Evolutionary conservation across 2,113 vertebrate genomes (phyloP), one percentile per base, ranked within the genome.

Genomic region (Tragulus kanchil): DNA sequence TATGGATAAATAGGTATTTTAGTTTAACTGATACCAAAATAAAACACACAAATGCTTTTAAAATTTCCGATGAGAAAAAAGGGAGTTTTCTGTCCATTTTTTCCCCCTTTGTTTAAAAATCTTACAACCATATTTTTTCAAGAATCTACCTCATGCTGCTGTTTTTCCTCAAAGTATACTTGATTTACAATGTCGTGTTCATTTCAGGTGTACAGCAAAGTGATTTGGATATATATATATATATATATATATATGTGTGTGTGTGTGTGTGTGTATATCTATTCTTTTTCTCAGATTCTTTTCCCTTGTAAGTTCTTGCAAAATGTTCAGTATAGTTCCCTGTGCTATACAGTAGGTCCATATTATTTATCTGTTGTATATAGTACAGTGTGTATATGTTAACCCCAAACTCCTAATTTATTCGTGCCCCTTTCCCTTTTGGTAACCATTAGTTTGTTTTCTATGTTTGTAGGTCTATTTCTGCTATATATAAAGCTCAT

Each of bases 1-100:
- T 64, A 36, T 79, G 23, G 26, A 42, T 58, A 93, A 87, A 75
- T 45, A 19, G 28, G 26, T 52, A 58, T 84, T 92, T 84, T 71
- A 58, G 31, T 85, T 96, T 95, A 69, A 69, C 65, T 79, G 52
- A 56, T 75, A 88, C 64, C 64, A 67, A 90, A 59, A 36, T 65
- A 85, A 90, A 85, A 59, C 26, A 48, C 50, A 36, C 8, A 58
- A 17, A 56, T 69, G 9, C 3, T 78, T 67, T 90, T 78, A 81
- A 36, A 62, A 61, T 79, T 84, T 59, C n/a, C 11, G 5, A 9
- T 64, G 42, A 92, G 48, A 64, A 36, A 45, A 86, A 81, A n/a
- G 3, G 62, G 25, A 61, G 19, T 64, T 26, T 8, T 75, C 21
- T 21, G 28, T 17, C 45, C 6, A 7, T 75, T 69, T 61, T 87